Base-by-base conservation (phyloP, 2,797 vertebrate genomes). In the Semaprochilodus insignis region DNA sequence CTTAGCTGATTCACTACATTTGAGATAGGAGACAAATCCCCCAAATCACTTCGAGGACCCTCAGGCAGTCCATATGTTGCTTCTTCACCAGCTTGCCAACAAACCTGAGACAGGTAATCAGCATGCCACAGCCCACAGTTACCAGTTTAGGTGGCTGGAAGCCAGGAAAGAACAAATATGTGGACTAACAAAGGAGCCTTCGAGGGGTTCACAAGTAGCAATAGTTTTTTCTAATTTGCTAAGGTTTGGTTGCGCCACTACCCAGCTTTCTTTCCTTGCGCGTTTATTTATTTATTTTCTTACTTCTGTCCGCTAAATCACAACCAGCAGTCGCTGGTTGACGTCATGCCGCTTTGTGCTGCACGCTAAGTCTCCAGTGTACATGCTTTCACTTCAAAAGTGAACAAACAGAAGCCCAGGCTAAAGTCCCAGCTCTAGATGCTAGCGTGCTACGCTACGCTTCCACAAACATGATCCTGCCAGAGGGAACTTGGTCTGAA, bases 401-500 rank as follows among this genome's bases (percentile, higher is more conserved):
- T 75, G 52, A 77, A 77, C 74, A 74, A 23, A 55, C n/a, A 72
- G 67, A 62, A 69, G 66, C 27, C 48, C 63, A 60, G 31, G 59
- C 75, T 73, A 21, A 21, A 36, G 19, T 36, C 81, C 40, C 67
- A 55, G 36, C 34, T 83, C 75, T 75, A 78, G 75, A 83, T 83
- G 81, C 78, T 77, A 73, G 81, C 73, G 36, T 76, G 74, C 63
- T 55, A 80, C 25, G 69, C 81, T 31, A 34, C 55, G 69, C 63
- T 85, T 70, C 65, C 65, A 65, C 81, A 74, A 83, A 83, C 75
- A 74, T 77, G 74, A 13, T 88, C 87, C 76, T 85, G 86, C 89
- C 87, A 89, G 89, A 90, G 67, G 74, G 88, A 82, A 90, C 91
- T 90, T 89, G 89, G 90, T 92, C 88, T 88, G 85, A 89, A 85